phyloP scores from a whole-genome alignment of 1,140 invertebrate species.

The Ceratitis capitata region DNA sequence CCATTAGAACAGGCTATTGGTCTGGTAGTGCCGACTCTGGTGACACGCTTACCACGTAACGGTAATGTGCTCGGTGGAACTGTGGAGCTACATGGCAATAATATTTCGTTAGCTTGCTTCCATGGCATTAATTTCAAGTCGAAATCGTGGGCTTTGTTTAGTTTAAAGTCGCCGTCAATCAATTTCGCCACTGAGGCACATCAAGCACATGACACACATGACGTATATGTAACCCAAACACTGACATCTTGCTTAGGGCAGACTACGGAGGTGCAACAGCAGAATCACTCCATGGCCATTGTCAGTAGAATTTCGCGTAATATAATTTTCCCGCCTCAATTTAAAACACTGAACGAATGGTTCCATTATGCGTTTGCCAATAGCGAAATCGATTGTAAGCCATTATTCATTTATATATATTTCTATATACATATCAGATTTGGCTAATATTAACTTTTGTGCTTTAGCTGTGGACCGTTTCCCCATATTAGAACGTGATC shows the following conservation, averaged over 20 bases:
- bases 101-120: constrained; percentile 96
- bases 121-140: constrained; percentile 95
- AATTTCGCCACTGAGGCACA: constrained; percentile 95
- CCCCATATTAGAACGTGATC: constrained; percentile 82
- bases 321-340: constrained; percentile 93
- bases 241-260: constrained; percentile 89
- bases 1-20: constrained; percentile 72
- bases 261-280: constrained; percentile 72
- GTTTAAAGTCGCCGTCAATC: constrained; percentile 92
- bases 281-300: constrained; percentile 89
- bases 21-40: constrained; percentile 78
- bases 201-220: constrained; percentile 69
- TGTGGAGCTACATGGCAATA: constrained; percentile 89
- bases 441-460: background rate
- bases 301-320: constrained; percentile 91
- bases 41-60: constrained; percentile 72
- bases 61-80: constrained; percentile 92
- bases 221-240: constrained; percentile 82
- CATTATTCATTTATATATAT: background rate
- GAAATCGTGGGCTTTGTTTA: constrained; percentile 96
- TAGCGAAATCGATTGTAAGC: constrained; percentile 89
- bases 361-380: constrained; percentile 95
- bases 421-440: background rate
- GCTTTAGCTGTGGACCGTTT: constrained; percentile 85
- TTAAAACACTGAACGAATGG: constrained; percentile 94